A percentile compares a stretch with the other conserved stretches of the same genome.
Conservation (phyloP, 1,140 invertebrate genomes). For the Sarcophaga bullata region DNA sequence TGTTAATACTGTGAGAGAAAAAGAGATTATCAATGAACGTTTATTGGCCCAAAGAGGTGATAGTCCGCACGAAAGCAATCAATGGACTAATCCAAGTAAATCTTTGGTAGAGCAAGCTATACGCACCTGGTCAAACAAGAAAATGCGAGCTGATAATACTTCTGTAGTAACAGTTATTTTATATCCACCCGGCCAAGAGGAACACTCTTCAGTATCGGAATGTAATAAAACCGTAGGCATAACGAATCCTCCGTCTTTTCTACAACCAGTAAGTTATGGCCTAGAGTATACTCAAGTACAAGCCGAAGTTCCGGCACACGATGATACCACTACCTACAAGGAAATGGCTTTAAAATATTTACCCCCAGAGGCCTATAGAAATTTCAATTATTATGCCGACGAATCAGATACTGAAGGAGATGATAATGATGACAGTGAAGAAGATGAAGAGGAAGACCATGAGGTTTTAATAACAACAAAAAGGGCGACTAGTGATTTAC, state of each 20-base stretch:
- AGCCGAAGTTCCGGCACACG: constrained; percentile 11
- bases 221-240: background rate
- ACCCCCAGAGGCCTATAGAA: constrained; percentile 57
- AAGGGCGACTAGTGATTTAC: background rate
- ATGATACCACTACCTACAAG: constrained; percentile 50
- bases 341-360: constrained; percentile 60
- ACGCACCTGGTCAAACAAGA: constrained; percentile 79
- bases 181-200: constrained; percentile 71
- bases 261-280: constrained; percentile 35
- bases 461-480: constrained; percentile 24
- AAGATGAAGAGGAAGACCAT: constrained; percentile 42
- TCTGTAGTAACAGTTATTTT: constrained; percentile 93
- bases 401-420: constrained; percentile 46
- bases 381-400: constrained; percentile 57
- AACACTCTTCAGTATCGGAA: background rate
- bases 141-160: constrained; percentile 93
- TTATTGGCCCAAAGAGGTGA: constrained; percentile 30
- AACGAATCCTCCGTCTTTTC: constrained; percentile 13
- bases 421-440: constrained; percentile 31
- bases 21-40: constrained; percentile 81
- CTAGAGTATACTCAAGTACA: constrained; percentile 41
- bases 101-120: constrained; percentile 88
- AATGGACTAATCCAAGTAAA: constrained; percentile 90
- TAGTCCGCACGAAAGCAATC: constrained; percentile 53
- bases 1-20: constrained; percentile 84